These are phyloP conservation scores for Protomyctophum bolini DNA, from an alignment of 2,113 vertebrate species.

Conservation along the genomic window DNA sequence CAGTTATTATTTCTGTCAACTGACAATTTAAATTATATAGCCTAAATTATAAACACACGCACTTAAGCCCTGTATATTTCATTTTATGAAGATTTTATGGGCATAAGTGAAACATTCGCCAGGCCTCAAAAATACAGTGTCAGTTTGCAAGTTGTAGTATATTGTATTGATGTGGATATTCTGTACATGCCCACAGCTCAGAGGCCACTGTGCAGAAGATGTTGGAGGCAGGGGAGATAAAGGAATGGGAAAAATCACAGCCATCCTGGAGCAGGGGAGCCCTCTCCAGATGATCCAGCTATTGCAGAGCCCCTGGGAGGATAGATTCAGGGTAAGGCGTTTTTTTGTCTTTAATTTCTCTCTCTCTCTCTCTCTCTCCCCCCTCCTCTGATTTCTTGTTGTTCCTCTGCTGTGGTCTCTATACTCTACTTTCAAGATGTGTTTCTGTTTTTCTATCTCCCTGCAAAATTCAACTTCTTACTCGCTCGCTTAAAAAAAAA, in stretches of 20 bases:
- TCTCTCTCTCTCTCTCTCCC: conserved; percentile 8
- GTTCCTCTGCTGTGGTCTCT: too few relatives aligned
- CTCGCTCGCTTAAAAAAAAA: too few relatives aligned
- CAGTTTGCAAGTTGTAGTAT: not conserved
- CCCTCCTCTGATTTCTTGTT: not conserved
- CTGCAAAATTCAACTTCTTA: too few relatives aligned
- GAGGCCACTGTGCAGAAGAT: conserved; percentile 83
- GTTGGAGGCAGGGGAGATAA: conserved; percentile 54
- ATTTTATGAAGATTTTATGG: too few relatives aligned
- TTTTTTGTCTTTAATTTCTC: not conserved
- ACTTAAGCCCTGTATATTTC: not conserved
- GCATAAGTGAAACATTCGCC: too few relatives aligned
- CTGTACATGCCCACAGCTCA: conserved; percentile 73
- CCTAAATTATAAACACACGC: not conserved
- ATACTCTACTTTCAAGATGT: too few relatives aligned
- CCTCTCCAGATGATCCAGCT: conserved; percentile 95
- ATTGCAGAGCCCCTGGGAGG: conserved; percentile 93
- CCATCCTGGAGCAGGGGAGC: conserved; percentile 87
- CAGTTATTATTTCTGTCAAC: too few relatives aligned
- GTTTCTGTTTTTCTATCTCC: too few relatives aligned
- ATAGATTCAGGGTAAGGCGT: conserved; percentile 89
- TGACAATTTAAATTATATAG: too few relatives aligned
- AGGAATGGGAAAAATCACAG: conserved; percentile 76
- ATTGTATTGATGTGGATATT: conserved; percentile 25
- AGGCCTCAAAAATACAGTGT: too few relatives aligned